Percentiles rank a stretch among this genome's conserved stretches.
Evolutionary conservation across 2,888 invertebrate genomes (phyloP).

Genomic region (Thecocarcelia acutangulata): DNA sequence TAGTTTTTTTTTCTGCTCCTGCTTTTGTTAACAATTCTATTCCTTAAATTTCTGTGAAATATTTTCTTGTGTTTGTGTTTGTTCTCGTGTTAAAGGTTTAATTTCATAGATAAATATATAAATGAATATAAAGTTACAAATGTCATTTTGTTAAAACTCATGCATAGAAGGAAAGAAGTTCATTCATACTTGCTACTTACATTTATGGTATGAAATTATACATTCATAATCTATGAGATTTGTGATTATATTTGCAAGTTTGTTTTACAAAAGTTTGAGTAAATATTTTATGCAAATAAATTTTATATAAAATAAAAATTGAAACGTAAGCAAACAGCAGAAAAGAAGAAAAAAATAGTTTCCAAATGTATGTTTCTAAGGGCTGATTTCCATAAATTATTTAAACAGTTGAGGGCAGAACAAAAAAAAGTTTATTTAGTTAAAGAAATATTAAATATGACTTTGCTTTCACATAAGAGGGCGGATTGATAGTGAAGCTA

Average conservation of each 20-base stretch:
- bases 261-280: slow-evolving; percentile 45
- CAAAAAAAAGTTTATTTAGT: neutral
- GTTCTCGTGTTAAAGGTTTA: slow-evolving; percentile 50
- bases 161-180: neutral
- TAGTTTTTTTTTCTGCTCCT: slow-evolving; percentile 6
- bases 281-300: slow-evolving; percentile 60
- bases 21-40: slow-evolving; percentile 4
- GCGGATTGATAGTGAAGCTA: too few relatives aligned
- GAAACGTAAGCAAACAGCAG: neutral
- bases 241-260: slow-evolving; percentile 54
- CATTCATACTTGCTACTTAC: neutral
- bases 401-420: neutral
- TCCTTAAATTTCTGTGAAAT: neutral
- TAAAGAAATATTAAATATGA: neutral
- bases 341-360: neutral
- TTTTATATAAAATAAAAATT: slow-evolving; percentile 38
- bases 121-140: slow-evolving; percentile 57
- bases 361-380: neutral
- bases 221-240: slow-evolving; percentile 24
- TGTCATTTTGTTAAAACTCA: slow-evolving; percentile 47
- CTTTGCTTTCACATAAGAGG: too few relatives aligned
- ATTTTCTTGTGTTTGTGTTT: neutral
- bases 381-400: neutral
- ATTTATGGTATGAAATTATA: neutral
- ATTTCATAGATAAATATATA: slow-evolving; percentile 58